Percentiles rank a stretch among this genome's conserved stretches.
Conservation (phyloP, 2,113 vertebrate genomes). For the Lepus americanus region DNA sequence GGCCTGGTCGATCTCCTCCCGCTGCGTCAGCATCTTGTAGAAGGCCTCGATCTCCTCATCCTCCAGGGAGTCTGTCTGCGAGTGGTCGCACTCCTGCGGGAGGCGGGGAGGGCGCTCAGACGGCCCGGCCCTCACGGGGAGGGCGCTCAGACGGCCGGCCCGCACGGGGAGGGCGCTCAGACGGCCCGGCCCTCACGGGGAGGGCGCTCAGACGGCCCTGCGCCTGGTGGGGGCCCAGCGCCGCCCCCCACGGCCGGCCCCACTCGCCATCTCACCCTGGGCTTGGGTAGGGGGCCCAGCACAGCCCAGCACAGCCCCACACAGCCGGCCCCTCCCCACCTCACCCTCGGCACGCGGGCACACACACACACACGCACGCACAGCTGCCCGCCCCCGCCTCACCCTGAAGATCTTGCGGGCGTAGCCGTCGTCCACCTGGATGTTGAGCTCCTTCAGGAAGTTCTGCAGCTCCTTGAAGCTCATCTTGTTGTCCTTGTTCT, state of each 20-base stretch:
- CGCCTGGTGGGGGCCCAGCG: no score
- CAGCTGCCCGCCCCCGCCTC: constrained; percentile 42
- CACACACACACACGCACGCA: no score
- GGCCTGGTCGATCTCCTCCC: constrained; percentile 92
- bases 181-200: accelerated
- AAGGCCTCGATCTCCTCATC: constrained; percentile 95
- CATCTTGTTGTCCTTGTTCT: constrained; percentile 97
- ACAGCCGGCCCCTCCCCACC: no score
- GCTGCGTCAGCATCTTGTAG: constrained; percentile 93
- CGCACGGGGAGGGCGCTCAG: background rate
- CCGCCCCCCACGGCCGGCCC: no score
- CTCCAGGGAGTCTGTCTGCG: constrained; percentile 93
- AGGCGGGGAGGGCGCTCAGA: background rate
- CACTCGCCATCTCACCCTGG: no score
- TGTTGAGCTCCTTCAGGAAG: constrained; percentile 95
- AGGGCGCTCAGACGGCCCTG: background rate
- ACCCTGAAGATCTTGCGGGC: constrained; percentile 93
- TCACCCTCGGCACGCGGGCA: no score
- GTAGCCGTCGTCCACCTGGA: constrained; percentile 93
- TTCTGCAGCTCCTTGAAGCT: constrained; percentile 95
- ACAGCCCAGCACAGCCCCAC: no score
- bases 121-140: accelerated
- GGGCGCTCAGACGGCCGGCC: background rate
- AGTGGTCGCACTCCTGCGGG: constrained; percentile 94
- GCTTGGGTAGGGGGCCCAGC: no score